Evolutionary conservation across 2,888 invertebrate genomes (phyloP), one percentile per base, ranked within the genome.

Genomic region (Sphinx pinastri): DNA sequence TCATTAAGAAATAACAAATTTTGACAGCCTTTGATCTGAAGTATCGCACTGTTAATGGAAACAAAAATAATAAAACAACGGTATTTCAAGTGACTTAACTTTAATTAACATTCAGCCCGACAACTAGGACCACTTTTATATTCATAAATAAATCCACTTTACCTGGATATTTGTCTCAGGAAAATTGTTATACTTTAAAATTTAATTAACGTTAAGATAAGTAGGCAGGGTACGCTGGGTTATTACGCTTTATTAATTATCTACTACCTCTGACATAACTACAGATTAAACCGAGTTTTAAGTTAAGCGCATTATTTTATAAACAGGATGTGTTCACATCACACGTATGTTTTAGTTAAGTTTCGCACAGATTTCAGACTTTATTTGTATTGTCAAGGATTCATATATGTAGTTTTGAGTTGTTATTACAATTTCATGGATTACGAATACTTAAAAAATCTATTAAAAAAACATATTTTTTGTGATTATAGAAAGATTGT

Each of bases 51-150:
- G 19, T 63, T 63, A 63, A 63, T 63, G 47, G 19, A 63, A 63
- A 63, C n/a, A 47, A 63, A 63, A 63, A 63, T 63, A 63, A 63
- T 49, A 63, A 63, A 63, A 47, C 49, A 63, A 63, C 63, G 49
- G 63, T 49, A 19, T 63, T 63, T 63, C 63, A 49, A 63, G 63
- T 63, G 49, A 63, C 49, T 63, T 47, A 63, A 63, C 63, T 49
- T 49, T 63, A 63, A 63, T 63, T 63, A 63, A 49, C 63, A 63
- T 49, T 63, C 63, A 63, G 49, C 16, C 47, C 49, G 47, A 63
- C 63, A 63, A 49, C 13, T 63, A 63, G 49, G 49, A 5, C 63
- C 63, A 63, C 19, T 63, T 63, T 63, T 63, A 63, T 63, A 63
- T 63, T 63, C 63, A 63, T 63, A 63, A 63, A 63, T 63, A 49